phyloP scores from a whole-genome alignment of 2,888 invertebrate species.

The Philereme transversata region DNA sequence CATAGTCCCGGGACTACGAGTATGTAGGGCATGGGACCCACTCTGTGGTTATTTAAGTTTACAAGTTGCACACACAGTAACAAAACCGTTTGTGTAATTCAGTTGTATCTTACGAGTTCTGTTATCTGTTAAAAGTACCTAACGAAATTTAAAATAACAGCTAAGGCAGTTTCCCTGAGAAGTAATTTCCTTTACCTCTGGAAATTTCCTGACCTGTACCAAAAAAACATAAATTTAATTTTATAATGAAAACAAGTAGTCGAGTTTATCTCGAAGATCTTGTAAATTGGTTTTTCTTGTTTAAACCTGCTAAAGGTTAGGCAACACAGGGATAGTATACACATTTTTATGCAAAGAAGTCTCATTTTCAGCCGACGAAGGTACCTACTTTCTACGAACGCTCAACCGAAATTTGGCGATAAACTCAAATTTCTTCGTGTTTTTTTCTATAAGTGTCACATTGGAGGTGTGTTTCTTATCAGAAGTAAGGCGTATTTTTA shows the following conservation, averaged over 20 bases:
- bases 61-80: too few species aligned
- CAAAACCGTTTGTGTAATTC: too few species aligned
- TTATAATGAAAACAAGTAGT: conserved; percentile 17
- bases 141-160: neutral
- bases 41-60: too few species aligned
- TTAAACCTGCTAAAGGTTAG: conserved; percentile 16
- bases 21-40: too few species aligned
- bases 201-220: conserved; percentile 11
- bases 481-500: too few species aligned
- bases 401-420: conserved; percentile 12
- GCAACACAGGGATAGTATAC: conserved; percentile 15
- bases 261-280: conserved; percentile 25
- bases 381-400: conserved; percentile 15
- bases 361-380: conserved; percentile 19
- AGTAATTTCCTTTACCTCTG: conserved; percentile 4
- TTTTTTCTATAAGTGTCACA: conserved; percentile 11
- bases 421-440: conserved; percentile 10
- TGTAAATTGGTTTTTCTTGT: conserved; percentile 25
- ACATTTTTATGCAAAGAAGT: conserved; percentile 24
- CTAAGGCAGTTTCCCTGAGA: neutral
- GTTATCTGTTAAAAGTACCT: neutral
- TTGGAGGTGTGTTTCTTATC: neutral
- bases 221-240: conserved; percentile 25
- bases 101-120: too few species aligned
- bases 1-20: too few species aligned